Evolutionary conservation across 2,888 invertebrate species (phyloP).

Genomic region (Drosophila putrida): DNA sequence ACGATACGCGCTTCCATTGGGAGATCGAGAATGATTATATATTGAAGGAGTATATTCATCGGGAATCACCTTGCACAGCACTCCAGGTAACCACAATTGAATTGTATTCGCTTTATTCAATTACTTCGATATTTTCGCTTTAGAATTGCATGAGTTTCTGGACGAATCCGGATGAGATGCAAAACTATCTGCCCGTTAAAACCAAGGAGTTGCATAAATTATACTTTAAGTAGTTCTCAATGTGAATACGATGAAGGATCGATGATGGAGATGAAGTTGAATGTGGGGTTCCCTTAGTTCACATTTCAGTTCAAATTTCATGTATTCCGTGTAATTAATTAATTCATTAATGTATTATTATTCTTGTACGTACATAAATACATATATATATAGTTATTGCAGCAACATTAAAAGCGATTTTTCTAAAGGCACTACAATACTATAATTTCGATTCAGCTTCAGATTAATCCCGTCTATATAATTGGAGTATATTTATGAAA

Average conservation of each 20-base stretch:
- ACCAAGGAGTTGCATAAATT: constrained; percentile 85
- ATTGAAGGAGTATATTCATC: constrained; percentile 92
- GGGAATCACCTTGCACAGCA: constrained; percentile 90
- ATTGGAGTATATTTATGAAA: background rate
- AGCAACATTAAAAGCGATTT: constrained; percentile 51
- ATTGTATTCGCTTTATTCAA: no score
- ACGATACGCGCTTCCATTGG: constrained; percentile 95
- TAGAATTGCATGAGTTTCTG: constrained; percentile 85
- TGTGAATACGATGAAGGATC: background rate
- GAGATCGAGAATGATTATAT: constrained; percentile 92
- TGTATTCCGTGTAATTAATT: constrained; percentile 25
- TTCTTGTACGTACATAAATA: constrained; percentile 9
- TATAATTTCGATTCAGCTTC: constrained; percentile 16
- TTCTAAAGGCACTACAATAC: constrained; percentile 31
- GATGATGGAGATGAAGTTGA: background rate
- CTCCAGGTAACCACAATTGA: constrained; percentile 86
- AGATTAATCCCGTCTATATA: background rate
- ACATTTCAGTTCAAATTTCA: constrained; percentile 15
- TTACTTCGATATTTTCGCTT: constrained; percentile 84
- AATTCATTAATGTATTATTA: background rate
- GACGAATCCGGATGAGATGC: constrained; percentile 89
- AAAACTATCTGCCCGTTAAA: constrained; percentile 88
- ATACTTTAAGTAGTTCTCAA: constrained; percentile 69
- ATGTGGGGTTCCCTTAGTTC: constrained; percentile 14
- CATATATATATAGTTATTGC: constrained; percentile 41